phyloP scores from a whole-genome alignment of 2,888 invertebrate species.

The Andrena marginata region DNA sequence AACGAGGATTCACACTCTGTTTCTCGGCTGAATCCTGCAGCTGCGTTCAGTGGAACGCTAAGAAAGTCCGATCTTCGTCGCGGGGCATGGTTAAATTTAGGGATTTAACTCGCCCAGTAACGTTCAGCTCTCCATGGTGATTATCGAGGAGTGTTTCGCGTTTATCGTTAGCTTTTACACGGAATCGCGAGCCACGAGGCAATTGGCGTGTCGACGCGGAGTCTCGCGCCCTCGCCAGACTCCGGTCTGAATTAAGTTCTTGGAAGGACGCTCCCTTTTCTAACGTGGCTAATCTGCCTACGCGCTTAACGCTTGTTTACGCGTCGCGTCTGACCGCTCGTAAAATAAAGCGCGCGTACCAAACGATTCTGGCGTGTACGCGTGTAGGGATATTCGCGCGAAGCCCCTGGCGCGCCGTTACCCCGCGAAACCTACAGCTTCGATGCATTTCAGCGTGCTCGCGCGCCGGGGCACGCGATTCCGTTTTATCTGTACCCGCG shows the following conservation, averaged over 20 bases:
- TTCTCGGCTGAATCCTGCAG: not conserved
- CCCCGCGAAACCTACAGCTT: conserved; percentile 17
- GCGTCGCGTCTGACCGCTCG: conserved; percentile 28
- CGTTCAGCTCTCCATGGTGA: not conserved
- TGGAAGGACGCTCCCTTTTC: conserved; percentile 13
- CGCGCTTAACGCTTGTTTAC: conserved; percentile 52
- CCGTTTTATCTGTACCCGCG: conserved; percentile 42
- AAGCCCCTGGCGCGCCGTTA: conserved; percentile 29
- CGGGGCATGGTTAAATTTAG: not conserved
- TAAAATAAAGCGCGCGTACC: conserved; percentile 48
- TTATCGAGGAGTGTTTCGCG: conserved; percentile 5
- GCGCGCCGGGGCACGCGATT: conserved; percentile 51
- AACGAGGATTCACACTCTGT: not conserved
- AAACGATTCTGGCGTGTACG: conserved; percentile 41
- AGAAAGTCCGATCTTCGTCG: not conserved
- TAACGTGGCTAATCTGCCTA: conserved; percentile 40
- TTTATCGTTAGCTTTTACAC: not conserved
- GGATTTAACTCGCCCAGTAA: not conserved
- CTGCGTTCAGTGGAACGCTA: not conserved
- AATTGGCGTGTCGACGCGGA: not conserved
- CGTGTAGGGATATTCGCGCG: conserved; percentile 28
- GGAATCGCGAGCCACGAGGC: conserved; percentile 16
- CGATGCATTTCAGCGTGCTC: conserved; percentile 23
- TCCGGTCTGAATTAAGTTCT: conserved; percentile 41
- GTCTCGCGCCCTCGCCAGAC: conserved; percentile 3